Evolutionary conservation across 2,113 vertebrate species (phyloP), one percentile per base, ranked within the genome.

Genomic region (Dasyornis broadbenti): DNA sequence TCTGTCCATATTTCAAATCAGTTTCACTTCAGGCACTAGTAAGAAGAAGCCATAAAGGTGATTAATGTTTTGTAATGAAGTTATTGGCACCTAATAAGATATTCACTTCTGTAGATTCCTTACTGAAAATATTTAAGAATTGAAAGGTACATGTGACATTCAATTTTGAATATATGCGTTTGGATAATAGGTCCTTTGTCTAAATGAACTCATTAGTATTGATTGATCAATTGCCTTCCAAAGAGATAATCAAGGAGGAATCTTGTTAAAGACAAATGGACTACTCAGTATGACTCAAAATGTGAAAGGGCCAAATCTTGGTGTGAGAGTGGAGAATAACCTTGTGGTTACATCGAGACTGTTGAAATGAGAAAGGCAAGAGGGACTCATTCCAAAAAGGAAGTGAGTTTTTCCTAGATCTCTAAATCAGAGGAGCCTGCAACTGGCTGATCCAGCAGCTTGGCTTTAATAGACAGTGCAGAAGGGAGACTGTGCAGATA

Each of bases 61-160:
- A 96, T 95, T 91, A 86, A 96, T 94, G 64, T 65, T 95, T 93
- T 68, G 81, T 97, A 96, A 97, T 96, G 89, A 96, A 92, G 81
- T 63, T 92, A 76, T 78, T 88, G 85, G 91, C 82, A 95, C 95
- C 90, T 95, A 94, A 84, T 87, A 96, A 96, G 73, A 72, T 90
- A 78, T 60, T 91, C 71, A 92, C 68, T 96, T 92, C 75, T 89
- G 45, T 19, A 65, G 83, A 42, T 61, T 56, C 82, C 54, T 94
- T 82, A 91, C 54, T 92, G 70, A 97, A 97, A 88, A 79, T 94
- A 84, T 79, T 97, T 93, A 86, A 91, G 72, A 78, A 91, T 86
- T 85, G 86, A n/a, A 70, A 87, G 76, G 75, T 69, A 86, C 64
- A 84, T 71, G 93, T 84, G 50, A 86, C 70, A 86, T 82, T 92